Percentiles rank a stretch among this genome's conserved stretches.
Evolutionary conservation across 1,140 invertebrate genomes (phyloP).

Genomic region (Carposina sasakii): DNA sequence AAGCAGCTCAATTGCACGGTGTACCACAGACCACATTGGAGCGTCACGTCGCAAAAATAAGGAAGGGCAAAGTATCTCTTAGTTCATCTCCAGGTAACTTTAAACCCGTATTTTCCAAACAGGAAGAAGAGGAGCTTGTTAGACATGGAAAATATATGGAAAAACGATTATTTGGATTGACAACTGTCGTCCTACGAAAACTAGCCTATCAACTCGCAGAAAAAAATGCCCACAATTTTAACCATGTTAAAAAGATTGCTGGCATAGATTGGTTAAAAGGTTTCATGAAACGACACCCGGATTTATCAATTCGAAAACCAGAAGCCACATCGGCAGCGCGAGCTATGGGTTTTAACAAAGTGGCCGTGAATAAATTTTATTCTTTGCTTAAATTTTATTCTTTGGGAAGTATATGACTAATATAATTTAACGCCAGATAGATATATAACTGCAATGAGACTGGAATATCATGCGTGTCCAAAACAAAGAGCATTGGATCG

Average conservation of each 20-base stretch:
- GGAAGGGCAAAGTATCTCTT: no score
- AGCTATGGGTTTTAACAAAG: slow-evolving; percentile 39
- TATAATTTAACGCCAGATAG: slow-evolving; percentile 21
- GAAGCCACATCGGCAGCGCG: slow-evolving; percentile 35
- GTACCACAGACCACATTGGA: slow-evolving; percentile 20
- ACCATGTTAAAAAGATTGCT: slow-evolving; percentile 19
- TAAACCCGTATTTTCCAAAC: not conserved
- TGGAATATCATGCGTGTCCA: slow-evolving; percentile 39
- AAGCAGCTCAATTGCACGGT: slow-evolving; percentile 20
- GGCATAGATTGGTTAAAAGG: slow-evolving; percentile 33
- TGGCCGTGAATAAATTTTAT: slow-evolving; percentile 24
- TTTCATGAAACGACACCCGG: slow-evolving; percentile 42
- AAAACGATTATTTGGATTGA: slow-evolving; percentile 25
- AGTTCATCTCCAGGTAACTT: no score
- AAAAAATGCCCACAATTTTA: slow-evolving; percentile 25
- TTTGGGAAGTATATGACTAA: slow-evolving; percentile 18
- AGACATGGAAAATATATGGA: slow-evolving; percentile 23
- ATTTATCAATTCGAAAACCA: slow-evolving; percentile 28
- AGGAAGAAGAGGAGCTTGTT: slow-evolving; percentile 20
- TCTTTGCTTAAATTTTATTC: slow-evolving; percentile 13
- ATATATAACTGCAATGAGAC: slow-evolving; percentile 56
- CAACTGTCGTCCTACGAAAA: slow-evolving; percentile 15
- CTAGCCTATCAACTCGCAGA: slow-evolving; percentile 22
- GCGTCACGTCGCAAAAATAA: no score
- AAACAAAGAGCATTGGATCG: slow-evolving; percentile 24